Evolutionary conservation across 2,888 invertebrate genomes (phyloP), one percentile per base, ranked within the genome.

Genomic region (Leptopterna dolabrata): DNA sequence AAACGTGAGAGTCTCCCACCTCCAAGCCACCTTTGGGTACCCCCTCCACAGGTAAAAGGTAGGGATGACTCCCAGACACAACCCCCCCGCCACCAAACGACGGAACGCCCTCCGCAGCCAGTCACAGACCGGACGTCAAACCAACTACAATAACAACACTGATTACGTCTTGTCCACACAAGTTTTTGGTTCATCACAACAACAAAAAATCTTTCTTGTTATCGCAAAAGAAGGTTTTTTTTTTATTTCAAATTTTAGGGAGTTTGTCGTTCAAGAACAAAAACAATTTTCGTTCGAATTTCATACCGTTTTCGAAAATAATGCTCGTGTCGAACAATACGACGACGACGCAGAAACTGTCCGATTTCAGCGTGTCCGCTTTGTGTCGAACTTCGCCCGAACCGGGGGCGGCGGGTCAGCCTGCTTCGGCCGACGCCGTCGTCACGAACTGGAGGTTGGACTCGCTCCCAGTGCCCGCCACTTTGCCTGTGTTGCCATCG

Each of bases 401-500:
- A 36, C 85, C 89, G 63, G 45, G 87, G 30, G 80, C 83, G 30
- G 87, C 88, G n/a, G 84, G 87, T 47, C 89, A 90, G 73, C 85
- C 85, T 76, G 83, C 89, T 11, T 89, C 89, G 76, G 90, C 90
- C 63, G 90, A 90, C 71, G 89, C 90, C 87, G 90, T 90, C 1
- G 90, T 90, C 70, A 90, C 90, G 4, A 90, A 92, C 88, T 89
- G 90, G 90, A 88, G 90, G 88, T 73, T 90, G 29, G 90, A 90
- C 11, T 88, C 89, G 43, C 90, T 90, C 19, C 92, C 92, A 14
- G 92, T 92, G 16, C 91, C 92, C 1, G 91, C 92, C 51, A 91
- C 89, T 16, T 70, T 88, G 2, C 88, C 88, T n/a, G 88, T 89
- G 0, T 87, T 89, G 1, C 88, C 87, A 0, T 87, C 88, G 9